phyloP scores from a whole-genome alignment of 2,888 invertebrate species.

The Cepaea hortensis region DNA sequence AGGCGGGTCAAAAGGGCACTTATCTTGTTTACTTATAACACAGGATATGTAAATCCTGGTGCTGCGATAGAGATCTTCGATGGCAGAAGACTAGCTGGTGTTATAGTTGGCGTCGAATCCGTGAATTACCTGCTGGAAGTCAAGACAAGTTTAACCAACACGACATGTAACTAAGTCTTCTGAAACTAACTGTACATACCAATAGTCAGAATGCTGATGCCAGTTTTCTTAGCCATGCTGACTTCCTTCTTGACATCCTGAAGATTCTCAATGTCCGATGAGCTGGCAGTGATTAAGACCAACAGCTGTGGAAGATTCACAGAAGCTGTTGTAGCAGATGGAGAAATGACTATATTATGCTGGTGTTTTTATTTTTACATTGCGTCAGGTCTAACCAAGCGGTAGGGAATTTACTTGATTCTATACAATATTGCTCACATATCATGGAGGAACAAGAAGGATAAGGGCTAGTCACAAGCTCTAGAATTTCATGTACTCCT shows the following conservation, averaged over 20 bases:
- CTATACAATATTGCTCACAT: too few species aligned
- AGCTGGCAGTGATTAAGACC: conserved; percentile 64
- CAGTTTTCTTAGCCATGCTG: conserved; percentile 59
- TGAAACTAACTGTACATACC: conserved; percentile 56
- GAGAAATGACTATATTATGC: too few species aligned
- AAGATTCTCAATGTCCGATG: conserved; percentile 56
- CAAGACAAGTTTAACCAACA: too few species aligned
- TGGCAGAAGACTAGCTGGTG: conserved; percentile 22
- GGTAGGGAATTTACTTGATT: too few species aligned
- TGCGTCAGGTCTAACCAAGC: too few species aligned
- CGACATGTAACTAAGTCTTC: too few species aligned
- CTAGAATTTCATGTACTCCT: too few species aligned
- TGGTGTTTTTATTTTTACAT: too few species aligned
- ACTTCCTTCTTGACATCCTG: conserved; percentile 61
- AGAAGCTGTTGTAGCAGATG: not conserved
- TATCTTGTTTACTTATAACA: too few species aligned
- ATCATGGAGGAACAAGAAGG: too few species aligned
- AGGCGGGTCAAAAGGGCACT: too few species aligned
- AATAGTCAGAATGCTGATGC: conserved; percentile 65
- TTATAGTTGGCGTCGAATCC: conserved; percentile 35
- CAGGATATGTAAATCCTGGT: conserved; percentile 46
- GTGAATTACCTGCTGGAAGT: conserved; percentile 2
- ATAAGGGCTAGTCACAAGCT: too few species aligned
- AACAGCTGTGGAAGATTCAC: conserved; percentile 45
- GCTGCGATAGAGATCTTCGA: conserved; percentile 57